Percentiles rank a stretch among this genome's conserved stretches.
Evolutionary conservation across 2,888 invertebrate genomes (phyloP).

Genomic region (Pristionchus japonicus): DNA sequence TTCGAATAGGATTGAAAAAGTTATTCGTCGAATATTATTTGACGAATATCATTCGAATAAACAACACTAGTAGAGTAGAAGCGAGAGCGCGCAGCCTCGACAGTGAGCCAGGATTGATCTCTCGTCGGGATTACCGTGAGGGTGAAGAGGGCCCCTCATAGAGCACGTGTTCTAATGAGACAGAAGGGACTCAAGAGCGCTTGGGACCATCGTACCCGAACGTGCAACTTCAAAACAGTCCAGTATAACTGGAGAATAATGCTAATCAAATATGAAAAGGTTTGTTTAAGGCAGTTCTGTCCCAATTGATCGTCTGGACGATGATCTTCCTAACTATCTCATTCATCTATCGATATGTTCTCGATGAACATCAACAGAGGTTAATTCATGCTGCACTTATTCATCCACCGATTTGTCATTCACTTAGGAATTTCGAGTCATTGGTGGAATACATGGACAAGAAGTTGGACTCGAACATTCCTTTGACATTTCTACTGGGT

Average conservation of each 20-base stretch:
- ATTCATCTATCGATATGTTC: constrained; percentile 65
- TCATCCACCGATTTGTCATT: background rate
- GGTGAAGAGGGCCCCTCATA: too few relatives aligned
- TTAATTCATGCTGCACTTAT: constrained; percentile 39
- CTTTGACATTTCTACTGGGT: constrained; percentile 54
- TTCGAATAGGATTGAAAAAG: too few relatives aligned
- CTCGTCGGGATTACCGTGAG: too few relatives aligned
- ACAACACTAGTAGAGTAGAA: too few relatives aligned
- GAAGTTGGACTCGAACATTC: constrained; percentile 64
- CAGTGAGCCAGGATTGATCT: too few relatives aligned
- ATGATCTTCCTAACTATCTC: constrained; percentile 65
- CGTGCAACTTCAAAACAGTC: too few relatives aligned
- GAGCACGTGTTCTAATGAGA: too few relatives aligned
- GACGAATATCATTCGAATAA: too few relatives aligned
- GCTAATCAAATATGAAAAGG: background rate
- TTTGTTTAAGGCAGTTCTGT: constrained; percentile 61
- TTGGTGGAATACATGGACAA: constrained; percentile 64
- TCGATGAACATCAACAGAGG: constrained; percentile 63
- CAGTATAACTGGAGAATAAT: background rate
- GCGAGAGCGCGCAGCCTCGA: too few relatives aligned
- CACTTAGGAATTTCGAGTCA: constrained; percentile 57
- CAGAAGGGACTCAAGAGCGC: too few relatives aligned
- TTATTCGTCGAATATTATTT: too few relatives aligned
- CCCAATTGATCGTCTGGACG: constrained; percentile 68
- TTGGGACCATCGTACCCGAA: too few relatives aligned